Base-by-base conservation (phyloP, 2,113 vertebrate species). In the Osmerus eperlanus region DNA sequence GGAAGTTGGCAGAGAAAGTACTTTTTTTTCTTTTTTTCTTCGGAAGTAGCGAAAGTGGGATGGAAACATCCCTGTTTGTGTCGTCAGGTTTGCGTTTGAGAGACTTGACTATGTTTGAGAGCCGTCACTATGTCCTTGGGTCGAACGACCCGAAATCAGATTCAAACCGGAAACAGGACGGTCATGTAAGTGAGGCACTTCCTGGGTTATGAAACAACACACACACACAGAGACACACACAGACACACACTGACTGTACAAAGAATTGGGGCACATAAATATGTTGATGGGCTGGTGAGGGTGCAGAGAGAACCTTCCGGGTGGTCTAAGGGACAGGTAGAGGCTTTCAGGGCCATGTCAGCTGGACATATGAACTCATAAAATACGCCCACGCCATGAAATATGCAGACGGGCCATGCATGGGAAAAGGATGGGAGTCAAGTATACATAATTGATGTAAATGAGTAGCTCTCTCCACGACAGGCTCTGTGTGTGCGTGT, bases 381-480 rank as follows among this genome's bases (percentile, higher is more conserved):
- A 89, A 92, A 91, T 89, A 86, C 81, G 81, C 85, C 84, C 79
- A 82, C 75, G 56, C 80, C 84, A 91, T 92, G 84, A 91, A 92
- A 91, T 88, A 92, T 92, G 87, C 89, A 92, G 85, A 70, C 58
- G 61, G 84, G n/a, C 86, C 83, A 88, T 83, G 63, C 81, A 73
- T 68, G 74, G 74, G 59, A 54, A 7, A n/a, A 85, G 83, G 84
- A 90, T 87, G 86, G 86, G 86, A 87, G 86, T 85, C 81, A 82
- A 86, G 83, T 84, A 91, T 92, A 83, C 83, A 91, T 93, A 91
- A 92, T 91, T 92, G 90, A 92, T 91, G 91, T 86, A 91, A 92
- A 92, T 91, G 89, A 92, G 88, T 89, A 91, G 85, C 87, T 88
- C 82, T 91, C 83, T 41, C 86, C 74, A 87, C 68, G 75, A 85